Conservation (phyloP, 2,797 vertebrate genomes). For the Harpagifer antarcticus region DNA sequence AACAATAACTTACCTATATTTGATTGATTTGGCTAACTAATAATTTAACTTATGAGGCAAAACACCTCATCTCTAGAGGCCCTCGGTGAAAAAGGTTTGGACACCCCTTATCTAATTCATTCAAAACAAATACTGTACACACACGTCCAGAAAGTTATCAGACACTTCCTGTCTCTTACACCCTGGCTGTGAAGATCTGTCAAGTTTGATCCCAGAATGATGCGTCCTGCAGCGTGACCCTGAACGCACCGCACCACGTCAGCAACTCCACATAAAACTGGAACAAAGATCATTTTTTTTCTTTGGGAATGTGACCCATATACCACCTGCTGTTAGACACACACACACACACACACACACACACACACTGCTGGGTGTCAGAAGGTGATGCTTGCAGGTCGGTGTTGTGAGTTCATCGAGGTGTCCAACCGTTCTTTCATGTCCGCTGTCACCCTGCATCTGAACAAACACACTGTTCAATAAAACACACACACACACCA, state of each 20-base stretch:
- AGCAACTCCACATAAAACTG: not conserved
- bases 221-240: constrained; percentile 8
- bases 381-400: constrained; percentile 36
- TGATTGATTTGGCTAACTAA: too few relatives aligned
- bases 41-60: too few relatives aligned
- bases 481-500: not conserved
- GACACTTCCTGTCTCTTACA: not conserved
- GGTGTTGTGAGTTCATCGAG: constrained; percentile 19
- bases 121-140: too few relatives aligned
- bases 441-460: constrained; percentile 51
- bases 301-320: constrained; percentile 27
- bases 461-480: constrained; percentile 51
- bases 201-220: not conserved
- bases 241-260: constrained; percentile 29
- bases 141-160: not conserved
- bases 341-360: constrained; percentile 20
- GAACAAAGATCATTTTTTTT: not conserved
- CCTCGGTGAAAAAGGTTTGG: too few relatives aligned
- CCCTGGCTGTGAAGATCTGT: not conserved
- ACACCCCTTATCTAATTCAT: too few relatives aligned
- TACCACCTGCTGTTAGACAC: constrained; percentile 14
- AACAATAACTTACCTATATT: too few relatives aligned
- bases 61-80: too few relatives aligned
- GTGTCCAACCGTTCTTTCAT: constrained; percentile 27
- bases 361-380: constrained; percentile 28